Base-by-base conservation (phyloP, 2,888 invertebrate genomes). In the Tetranychus piercei region DNA sequence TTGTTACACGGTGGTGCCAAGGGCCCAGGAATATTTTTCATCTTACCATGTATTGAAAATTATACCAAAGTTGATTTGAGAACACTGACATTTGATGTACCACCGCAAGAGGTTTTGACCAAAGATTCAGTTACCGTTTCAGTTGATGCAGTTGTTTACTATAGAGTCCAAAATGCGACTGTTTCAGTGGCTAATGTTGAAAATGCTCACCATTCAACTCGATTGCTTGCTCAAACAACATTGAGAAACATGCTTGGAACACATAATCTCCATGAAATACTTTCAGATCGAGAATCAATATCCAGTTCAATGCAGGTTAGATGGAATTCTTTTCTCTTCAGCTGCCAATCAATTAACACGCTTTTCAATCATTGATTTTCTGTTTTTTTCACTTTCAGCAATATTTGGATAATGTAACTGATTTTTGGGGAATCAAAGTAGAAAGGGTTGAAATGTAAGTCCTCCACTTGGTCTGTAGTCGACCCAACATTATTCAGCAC, bases 131-230 rank as follows among this genome's bases (percentile, higher is more conserved):
- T 81, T 64, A 81, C 81, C 64, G 80, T 80, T 43, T 77, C 80
- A 9, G 81, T 81, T 74, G 81, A 80, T 75, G 80, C 81, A 20
- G 80, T 81, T 8, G 79, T 80, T 44, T 81, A 80, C 77, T 81
- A 81, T 76, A 88, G 93, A 71, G 93, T 97, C 44, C 92, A 91
- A 69, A 69, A 96, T 83, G 95, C 97, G 15, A 96, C 95, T 1
- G 91, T 95, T 77, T 94, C 95, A 71, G 94, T 95, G 78, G 94
- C 94, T 71, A 97, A 97, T 83, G 96, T 97, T 70, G 95, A 96
- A 83, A 95, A 97, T 82, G 81, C 94, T 7, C 94, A 95, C 82
- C 94, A 95, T 83, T 93, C 93, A 77, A 96, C 96, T 70, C 86
- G 94, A 78, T 87, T 95, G 18, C 85, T 96, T 79, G 85, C 85